Percentiles rank a stretch among this genome's conserved stretches.
Conservation (phyloP, 2,888 invertebrate genomes). For the Eupeodes luniger region DNA sequence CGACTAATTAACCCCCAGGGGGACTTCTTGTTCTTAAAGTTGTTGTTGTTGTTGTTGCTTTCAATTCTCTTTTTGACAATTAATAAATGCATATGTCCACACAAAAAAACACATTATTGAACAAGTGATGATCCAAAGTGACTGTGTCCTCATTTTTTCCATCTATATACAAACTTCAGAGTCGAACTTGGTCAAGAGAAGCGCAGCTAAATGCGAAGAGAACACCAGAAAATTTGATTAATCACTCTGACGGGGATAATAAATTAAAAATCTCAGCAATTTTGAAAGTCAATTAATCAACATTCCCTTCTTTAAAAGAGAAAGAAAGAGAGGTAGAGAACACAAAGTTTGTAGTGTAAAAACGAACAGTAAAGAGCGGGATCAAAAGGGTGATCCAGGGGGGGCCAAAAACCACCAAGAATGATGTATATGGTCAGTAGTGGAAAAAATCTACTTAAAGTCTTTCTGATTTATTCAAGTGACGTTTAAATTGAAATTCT, state of each 20-base stretch:
- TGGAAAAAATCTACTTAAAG: too few species aligned
- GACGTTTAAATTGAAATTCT: too few species aligned
- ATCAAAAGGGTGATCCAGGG: neutral
- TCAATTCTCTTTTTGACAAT: conserved; percentile 46
- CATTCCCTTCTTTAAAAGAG: conserved; percentile 76
- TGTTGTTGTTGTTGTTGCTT: neutral
- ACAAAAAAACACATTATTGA: conserved; percentile 36
- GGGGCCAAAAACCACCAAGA: too few species aligned
- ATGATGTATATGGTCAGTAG: too few species aligned
- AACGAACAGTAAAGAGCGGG: neutral
- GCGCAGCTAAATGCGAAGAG: conserved; percentile 7
- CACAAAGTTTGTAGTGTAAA: conserved; percentile 3
- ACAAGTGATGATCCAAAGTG: conserved; percentile 33
- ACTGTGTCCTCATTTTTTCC: conserved; percentile 56
- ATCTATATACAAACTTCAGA: neutral
- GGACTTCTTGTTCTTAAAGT: conserved; percentile 46
- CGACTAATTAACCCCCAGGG: conserved; percentile 63
- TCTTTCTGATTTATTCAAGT: too few species aligned
- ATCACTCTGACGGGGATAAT: conserved; percentile 83
- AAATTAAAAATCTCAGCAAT: conserved; percentile 84
- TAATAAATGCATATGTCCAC: conserved; percentile 76
- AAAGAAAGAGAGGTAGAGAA: conserved; percentile 25
- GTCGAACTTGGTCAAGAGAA: conserved; percentile 55
- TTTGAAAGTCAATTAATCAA: conserved; percentile 84
- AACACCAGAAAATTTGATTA: conserved; percentile 79